phyloP scores from a whole-genome alignment of 2,888 invertebrate genomes.

The Halictus quadricinctus region DNA sequence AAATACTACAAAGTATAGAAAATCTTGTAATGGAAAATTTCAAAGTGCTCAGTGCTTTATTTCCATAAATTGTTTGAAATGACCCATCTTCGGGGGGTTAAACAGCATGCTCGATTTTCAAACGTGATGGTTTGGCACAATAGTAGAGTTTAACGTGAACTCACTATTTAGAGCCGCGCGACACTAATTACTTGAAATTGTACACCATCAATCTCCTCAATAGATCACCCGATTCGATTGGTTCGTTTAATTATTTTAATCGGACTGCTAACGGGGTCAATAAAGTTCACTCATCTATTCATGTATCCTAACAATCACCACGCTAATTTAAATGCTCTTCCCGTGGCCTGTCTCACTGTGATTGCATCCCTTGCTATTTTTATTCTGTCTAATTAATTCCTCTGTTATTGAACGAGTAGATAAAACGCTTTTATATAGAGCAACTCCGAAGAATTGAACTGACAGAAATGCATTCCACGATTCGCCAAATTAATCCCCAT shows the following conservation, averaged over 20 bases:
- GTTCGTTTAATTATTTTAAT: constrained; percentile 1
- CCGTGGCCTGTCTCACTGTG: neutral
- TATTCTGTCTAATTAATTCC: neutral
- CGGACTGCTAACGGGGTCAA: neutral
- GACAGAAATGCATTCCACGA: neutral
- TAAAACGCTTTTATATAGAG: too few species aligned
- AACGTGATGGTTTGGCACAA: neutral
- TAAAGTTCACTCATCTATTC: neutral
- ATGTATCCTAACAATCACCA: neutral
- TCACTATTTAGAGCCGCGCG: neutral
- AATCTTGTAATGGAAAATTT: neutral
- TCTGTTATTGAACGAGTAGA: neutral
- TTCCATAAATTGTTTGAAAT: neutral
- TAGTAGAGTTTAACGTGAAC: neutral
- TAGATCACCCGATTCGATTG: neutral
- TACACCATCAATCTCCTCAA: neutral
- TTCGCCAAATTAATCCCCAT: neutral
- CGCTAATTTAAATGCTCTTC: neutral
- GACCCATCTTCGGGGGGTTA: neutral
- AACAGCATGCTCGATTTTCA: neutral
- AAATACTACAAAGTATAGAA: neutral
- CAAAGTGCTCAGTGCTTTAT: neutral
- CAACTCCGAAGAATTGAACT: neutral
- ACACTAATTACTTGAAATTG: constrained; percentile 3
- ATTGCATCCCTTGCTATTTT: neutral